Evolutionary conservation across 30 jellyfish, hydroid and myxozoan species (phyloP).

Genomic region (Catostylus mosaicus): DNA sequence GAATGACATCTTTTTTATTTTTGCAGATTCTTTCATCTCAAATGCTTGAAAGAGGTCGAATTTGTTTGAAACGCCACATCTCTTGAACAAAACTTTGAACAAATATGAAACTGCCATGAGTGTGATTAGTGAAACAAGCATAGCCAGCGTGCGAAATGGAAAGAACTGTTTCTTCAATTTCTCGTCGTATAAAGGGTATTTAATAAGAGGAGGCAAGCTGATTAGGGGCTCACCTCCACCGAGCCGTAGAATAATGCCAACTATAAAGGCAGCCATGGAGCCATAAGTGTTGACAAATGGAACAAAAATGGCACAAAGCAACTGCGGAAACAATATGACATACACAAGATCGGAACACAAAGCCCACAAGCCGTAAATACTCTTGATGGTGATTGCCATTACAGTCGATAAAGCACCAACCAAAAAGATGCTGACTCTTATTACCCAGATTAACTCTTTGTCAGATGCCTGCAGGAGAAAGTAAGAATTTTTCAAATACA

Average conservation of each 20-base stretch:
- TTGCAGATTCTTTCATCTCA: background rate
- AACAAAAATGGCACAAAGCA: slow-evolving; percentile 87
- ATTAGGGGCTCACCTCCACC: slow-evolving; percentile 85
- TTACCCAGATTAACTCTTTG: slow-evolving; percentile 84
- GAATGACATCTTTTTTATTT: background rate
- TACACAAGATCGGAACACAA: slow-evolving; percentile 89
- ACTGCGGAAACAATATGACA: slow-evolving; percentile 90
- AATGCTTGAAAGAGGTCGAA: background rate
- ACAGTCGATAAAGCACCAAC: slow-evolving; percentile 87
- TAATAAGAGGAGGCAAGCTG: slow-evolving; percentile 70
- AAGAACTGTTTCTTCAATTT: slow-evolving; percentile 50
- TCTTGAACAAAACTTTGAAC: background rate
- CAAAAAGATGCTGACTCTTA: slow-evolving; percentile 79
- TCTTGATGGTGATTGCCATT: slow-evolving; percentile 74
- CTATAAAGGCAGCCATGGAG: slow-evolving; percentile 72
- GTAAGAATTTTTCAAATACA: too few species aligned
- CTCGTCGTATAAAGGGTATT: slow-evolving; percentile 81
- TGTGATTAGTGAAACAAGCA: slow-evolving; percentile 78
- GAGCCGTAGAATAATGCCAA: slow-evolving; percentile 76
- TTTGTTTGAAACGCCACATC: background rate
- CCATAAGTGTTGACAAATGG: slow-evolving; percentile 92
- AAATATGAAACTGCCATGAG: slow-evolving; percentile 66
- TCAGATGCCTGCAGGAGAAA: slow-evolving; percentile 84
- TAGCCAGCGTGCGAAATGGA: slow-evolving; percentile 94
- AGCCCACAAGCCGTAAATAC: slow-evolving; percentile 84